A percentile compares a stretch with the other conserved stretches of the same genome.
phyloP scores from a whole-genome alignment of 2,113 vertebrate species.

The Nansenia antarctica region DNA sequence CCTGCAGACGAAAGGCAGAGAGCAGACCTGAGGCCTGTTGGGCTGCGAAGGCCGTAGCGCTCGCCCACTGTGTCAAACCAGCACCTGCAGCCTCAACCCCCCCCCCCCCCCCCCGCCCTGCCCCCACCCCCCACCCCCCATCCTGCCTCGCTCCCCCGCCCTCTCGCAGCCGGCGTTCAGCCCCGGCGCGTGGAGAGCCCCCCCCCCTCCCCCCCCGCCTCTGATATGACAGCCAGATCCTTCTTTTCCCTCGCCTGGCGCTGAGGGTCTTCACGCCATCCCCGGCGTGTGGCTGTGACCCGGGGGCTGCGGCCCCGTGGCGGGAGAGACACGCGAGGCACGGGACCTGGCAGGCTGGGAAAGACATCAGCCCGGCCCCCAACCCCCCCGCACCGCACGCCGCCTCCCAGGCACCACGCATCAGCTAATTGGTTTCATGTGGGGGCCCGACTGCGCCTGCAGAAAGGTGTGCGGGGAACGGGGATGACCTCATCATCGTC shows the following conservation, averaged over 20 bases:
- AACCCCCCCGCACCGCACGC: not conserved
- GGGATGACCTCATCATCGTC: conserved; percentile 1
- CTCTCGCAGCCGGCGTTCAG: conserved; percentile 25
- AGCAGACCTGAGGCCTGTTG: not conserved
- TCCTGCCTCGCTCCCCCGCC: not conserved
- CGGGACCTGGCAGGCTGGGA: conserved; percentile 41
- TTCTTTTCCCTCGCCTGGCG: not conserved
- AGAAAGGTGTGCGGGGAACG: conserved; percentile 49
- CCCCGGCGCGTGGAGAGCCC: conserved; percentile 21
- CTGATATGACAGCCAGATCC: conserved; percentile 14
- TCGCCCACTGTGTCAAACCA: not conserved
- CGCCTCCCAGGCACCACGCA: conserved; percentile 15
- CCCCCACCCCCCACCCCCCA: not conserved
- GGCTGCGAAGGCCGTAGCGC: not conserved
- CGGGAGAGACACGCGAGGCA: conserved; percentile 26
- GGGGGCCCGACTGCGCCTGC: conserved; percentile 32
- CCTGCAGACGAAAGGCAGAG: not conserved
- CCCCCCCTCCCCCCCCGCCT: conserved; percentile 22
- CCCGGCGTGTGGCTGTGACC: conserved; percentile 12
- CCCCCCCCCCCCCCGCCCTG: not conserved
- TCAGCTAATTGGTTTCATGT: conserved; percentile 68
- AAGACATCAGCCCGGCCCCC: conserved; percentile 57
- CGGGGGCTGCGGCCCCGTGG: conserved; percentile 16
- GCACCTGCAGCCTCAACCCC: not conserved
- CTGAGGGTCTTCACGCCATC: conserved; percentile 3